Base-by-base conservation (phyloP, 1,140 invertebrate genomes). In the Drosophila mauritiana region DNA sequence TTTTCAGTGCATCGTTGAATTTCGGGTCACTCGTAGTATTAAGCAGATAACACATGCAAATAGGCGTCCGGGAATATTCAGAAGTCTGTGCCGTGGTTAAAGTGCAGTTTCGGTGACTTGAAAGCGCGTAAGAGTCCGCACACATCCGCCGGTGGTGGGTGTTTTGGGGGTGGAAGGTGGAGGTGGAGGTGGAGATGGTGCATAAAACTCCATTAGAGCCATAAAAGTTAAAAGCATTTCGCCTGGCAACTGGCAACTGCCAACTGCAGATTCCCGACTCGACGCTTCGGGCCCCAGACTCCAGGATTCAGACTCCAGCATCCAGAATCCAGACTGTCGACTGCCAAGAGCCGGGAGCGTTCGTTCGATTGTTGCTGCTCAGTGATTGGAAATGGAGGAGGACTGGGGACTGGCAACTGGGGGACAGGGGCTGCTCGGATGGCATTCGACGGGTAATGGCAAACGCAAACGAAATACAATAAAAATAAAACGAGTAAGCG, bases 151-250 rank as follows among this genome's bases (percentile, higher is more conserved):
- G 13, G 13, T 15, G 15, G n/a, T 22, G 20, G 20, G 20, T 22
- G 20, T 22, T 22, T 22, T 22, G 2, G 20, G 20, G 20, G 20
- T 22, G 0, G 20, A 0, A 17, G 17, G 17, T 17, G 0, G 20
- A 20, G 2, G 22, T 22, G 11, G 22, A 15, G 58, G 59, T 12
- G 25, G 40, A 31, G 45, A 34, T 27, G 48, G 40, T 53, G 73
- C 73, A 76, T 53, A 68, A 68, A 76, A 76, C 73, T 67, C 73
- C 73, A 76, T 76, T 76, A 76, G 54, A 58, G 73, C 73, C 61
- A 76, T 68, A 77, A 76, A 76, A 76, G 73, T 76, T 77, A 69
- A 76, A 76, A 76, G 73, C 73, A 77, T 77, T 76, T 77, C 58
- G 62, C 63, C 46, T 67, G 64, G 52, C 43, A 59, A 55, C 42